These are phyloP conservation scores for Drosophila sp. DNA, from an alignment of 1,140 invertebrate species.

Conservation along the genomic window DNA sequence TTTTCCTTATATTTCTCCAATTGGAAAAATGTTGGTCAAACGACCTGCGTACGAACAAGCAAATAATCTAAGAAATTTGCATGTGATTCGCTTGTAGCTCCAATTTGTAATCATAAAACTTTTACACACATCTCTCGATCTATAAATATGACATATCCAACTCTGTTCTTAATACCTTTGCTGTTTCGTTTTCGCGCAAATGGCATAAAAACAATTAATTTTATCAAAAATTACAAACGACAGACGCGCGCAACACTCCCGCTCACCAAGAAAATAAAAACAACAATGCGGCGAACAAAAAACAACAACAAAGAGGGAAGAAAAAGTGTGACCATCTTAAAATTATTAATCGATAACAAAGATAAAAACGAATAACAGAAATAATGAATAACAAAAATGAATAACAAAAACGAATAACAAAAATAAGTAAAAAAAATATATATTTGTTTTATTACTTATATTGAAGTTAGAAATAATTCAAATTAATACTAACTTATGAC, in stretches of 20 bases:
- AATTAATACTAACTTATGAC: no score
- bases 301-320: neutral
- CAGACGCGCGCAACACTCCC: neutral
- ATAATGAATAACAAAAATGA: no score
- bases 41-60: neutral
- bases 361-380: no score
- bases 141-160: neutral
- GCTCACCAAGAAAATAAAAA: neutral
- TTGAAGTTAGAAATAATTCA: no score
- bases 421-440: no score
- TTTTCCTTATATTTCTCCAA: neutral
- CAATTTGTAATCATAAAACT: neutral
- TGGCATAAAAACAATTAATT: neutral
- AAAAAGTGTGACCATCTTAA: neutral
- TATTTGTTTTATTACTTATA: no score
- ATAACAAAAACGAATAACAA: no score
- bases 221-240: neutral
- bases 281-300: neutral
- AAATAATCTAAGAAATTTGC: neutral
- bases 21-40: neutral
- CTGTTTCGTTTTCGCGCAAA: neutral
- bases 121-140: neutral
- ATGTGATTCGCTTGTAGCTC: neutral
- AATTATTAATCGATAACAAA: no score
- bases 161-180: neutral